Evolutionary conservation across 2,113 vertebrate genomes (phyloP), one percentile per base, ranked within the genome.

Genomic region (Pterocles burchelli): DNA sequence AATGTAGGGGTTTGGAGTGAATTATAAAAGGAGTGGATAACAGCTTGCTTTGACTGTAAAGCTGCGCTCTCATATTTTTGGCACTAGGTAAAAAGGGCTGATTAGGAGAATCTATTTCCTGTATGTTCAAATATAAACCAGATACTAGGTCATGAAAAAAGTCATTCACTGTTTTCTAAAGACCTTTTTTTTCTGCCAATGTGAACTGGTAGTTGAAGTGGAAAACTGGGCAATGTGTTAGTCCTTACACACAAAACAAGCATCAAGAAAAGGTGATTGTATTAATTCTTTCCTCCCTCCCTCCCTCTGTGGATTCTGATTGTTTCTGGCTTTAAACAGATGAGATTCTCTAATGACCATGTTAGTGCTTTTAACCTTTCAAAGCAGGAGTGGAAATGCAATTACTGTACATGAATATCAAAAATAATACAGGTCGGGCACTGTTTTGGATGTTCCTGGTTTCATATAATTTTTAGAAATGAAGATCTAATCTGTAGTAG

Each of bases 11-110:
- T 73, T 96, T 94, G 29, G 55, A 91, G 26, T 13, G 51, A 83
- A 74, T 83, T 88, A 77, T 70, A 67, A 87, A 73, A 88, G 46
- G 16, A 76, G 24, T 28, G 49, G 54, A 49, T 94, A 78, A 70
- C 88, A 89, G 58, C 79, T 95, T 95, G 67, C 87, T 74, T 97
- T 94, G 93, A 62, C 75, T 91, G 78, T 88, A 75, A 95, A 94
- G 26, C 51, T 88, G 59, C 36, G 25, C 36, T 33, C 36, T 80
- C 29, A 8, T 87, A 68, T 91, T 94, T 92, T 92, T 96, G 87
- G 87, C 90, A 86, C 63, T 65, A 84, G 51, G 72, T 85, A 74
- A 88, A 85, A 90, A 91, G 52, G 29, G 21, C 59, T 93, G 85
- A 84, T 95, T 67, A 90, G 85, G 52, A 86, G 20, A 88, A 94